Conservation (phyloP, 2,113 vertebrate genomes). For the Bos javanicus region DNA sequence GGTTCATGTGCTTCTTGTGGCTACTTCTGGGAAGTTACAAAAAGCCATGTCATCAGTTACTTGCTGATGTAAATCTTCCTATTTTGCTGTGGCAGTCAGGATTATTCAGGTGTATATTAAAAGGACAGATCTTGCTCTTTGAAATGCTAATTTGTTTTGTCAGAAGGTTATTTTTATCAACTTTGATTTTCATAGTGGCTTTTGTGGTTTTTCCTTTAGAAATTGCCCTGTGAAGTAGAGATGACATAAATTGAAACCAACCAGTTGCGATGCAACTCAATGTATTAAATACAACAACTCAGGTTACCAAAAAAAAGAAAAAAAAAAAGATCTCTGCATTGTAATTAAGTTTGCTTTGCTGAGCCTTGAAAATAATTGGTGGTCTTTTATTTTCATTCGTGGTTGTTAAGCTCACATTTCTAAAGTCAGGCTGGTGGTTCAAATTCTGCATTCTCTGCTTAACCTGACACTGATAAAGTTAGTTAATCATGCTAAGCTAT, state of each 20-base stretch:
- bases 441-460: not conserved
- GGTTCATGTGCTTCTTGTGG: not conserved
- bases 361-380: conserved; percentile 24
- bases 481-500: not conserved
- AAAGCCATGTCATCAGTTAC: not conserved
- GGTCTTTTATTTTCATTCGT: not conserved
- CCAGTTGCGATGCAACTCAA: not conserved
- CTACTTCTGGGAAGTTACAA: not conserved
- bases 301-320: not conserved
- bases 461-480: not conserved
- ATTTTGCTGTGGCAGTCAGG: not conserved
- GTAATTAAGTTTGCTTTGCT: not conserved
- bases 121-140: not conserved
- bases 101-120: not conserved
- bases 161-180: not conserved
- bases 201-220: conserved; percentile 33
- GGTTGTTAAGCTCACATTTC: not conserved
- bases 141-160: not conserved
- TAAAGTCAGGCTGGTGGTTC: not conserved
- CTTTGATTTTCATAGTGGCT: conserved; percentile 24
- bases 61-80: not conserved
- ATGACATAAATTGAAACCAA: conserved; percentile 39
- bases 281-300: not conserved
- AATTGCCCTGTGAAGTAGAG: conserved; percentile 14
- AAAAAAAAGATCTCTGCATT: not conserved